Conservation (phyloP, 2,113 vertebrate species). For the human (Homo sapiens) region GRCh38 chr17:81391501-81392000, state of each 20-base stretch:
- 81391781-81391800: not conserved
- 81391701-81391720: not conserved
- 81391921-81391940: not conserved
- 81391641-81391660: not conserved
- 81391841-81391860: not conserved
- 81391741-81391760: not conserved
- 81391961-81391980: conserved; percentile 4
- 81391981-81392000: conserved; percentile 61
- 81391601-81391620: not conserved
- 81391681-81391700: not conserved
- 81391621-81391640: not conserved
- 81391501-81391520: not conserved
- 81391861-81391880: not conserved
- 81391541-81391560: not conserved
- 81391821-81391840: not conserved
- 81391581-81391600: accelerated
- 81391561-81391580: too few species aligned
- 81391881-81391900: conserved; percentile 33
- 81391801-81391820: not conserved
- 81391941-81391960: not conserved
- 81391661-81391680: not conserved
- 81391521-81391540: not conserved
- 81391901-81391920: not conserved
- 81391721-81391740: not conserved
- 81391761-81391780: not conserved